phyloP scores from a whole-genome alignment of 1,140 invertebrate species.

The Ctenoplectra terminalis region DNA sequence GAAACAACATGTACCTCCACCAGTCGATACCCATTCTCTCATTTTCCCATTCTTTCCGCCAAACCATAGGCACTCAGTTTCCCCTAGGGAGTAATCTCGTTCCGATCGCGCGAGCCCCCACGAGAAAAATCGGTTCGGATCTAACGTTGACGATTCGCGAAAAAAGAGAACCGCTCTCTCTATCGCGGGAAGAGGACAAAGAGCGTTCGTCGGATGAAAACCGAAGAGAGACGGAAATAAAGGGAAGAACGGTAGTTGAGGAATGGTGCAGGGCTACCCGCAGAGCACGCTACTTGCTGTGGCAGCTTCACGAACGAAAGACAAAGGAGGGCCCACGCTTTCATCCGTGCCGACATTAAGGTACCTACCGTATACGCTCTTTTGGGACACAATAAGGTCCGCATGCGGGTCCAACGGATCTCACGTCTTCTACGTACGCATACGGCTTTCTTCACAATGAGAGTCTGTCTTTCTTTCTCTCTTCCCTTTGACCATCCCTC shows the following conservation, averaged over 20 bases:
- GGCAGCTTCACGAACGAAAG: slow-evolving; percentile 71
- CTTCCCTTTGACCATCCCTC: slow-evolving; percentile 61
- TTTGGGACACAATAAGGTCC: slow-evolving; percentile 75
- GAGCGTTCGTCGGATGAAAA: background rate
- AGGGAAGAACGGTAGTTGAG: slow-evolving; percentile 29
- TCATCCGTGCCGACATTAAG: slow-evolving; percentile 79
- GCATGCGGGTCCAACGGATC: slow-evolving; percentile 79
- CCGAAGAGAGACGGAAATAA: background rate
- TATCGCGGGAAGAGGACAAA: background rate
- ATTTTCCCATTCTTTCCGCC: background rate
- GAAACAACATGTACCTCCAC: too few relatives aligned
- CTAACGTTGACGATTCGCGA: slow-evolving; percentile 37
- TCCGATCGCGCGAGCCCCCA: background rate
- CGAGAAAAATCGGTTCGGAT: slow-evolving; percentile 28
- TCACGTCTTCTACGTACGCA: slow-evolving; percentile 69
- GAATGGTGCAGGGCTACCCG: slow-evolving; percentile 67
- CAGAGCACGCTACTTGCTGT: slow-evolving; percentile 69
- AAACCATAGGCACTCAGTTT: background rate
- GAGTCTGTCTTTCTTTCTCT: slow-evolving; percentile 63
- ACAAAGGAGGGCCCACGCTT: slow-evolving; percentile 73
- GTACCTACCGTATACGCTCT: slow-evolving; percentile 73
- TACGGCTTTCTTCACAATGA: slow-evolving; percentile 68
- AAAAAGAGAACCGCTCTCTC: background rate
- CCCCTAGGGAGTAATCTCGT: background rate
- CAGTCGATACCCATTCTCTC: too few relatives aligned